These are phyloP conservation scores for Xiphorhynchus erythropygius DNA, from an alignment of 2,797 vertebrate species.

Conservation along the genomic window DNA sequence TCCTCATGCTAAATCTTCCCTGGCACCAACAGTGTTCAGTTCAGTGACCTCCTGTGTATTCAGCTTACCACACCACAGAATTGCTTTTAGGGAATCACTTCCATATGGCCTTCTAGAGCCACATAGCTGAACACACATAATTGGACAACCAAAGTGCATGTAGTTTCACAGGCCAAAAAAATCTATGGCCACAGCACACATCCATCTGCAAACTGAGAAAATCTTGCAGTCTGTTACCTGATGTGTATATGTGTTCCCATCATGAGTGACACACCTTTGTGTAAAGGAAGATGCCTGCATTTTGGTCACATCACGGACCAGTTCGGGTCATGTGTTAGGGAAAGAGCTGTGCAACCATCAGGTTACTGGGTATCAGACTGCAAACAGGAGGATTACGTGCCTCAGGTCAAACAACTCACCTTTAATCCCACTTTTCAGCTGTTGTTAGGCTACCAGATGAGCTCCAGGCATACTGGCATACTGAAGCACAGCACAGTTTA, in stretches of 20 bases:
- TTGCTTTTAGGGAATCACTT: neutral
- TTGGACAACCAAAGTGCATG: neutral
- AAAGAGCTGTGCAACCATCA: neutral
- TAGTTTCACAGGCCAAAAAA: neutral
- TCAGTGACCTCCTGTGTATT: fast-evolving
- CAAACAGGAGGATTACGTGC: neutral
- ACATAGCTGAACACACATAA: neutral
- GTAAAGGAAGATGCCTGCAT: neutral
- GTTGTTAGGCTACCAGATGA: neutral
- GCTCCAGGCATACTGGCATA: neutral
- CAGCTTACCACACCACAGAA: neutral
- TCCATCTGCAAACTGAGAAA: neutral
- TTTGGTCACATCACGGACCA: neutral
- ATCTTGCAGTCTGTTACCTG: neutral
- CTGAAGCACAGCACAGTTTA: neutral
- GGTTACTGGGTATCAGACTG: neutral
- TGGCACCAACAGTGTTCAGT: neutral
- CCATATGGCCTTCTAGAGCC: neutral
- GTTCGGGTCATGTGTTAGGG: neutral
- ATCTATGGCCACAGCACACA: neutral
- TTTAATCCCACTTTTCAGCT: neutral
- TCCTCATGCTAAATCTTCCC: neutral
- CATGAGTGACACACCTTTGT: neutral
- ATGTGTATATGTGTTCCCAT: neutral
- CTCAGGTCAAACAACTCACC: neutral